Evolutionary conservation across 2,888 invertebrate species (phyloP).

Genomic region (Scelioninae gen. 2): DNA sequence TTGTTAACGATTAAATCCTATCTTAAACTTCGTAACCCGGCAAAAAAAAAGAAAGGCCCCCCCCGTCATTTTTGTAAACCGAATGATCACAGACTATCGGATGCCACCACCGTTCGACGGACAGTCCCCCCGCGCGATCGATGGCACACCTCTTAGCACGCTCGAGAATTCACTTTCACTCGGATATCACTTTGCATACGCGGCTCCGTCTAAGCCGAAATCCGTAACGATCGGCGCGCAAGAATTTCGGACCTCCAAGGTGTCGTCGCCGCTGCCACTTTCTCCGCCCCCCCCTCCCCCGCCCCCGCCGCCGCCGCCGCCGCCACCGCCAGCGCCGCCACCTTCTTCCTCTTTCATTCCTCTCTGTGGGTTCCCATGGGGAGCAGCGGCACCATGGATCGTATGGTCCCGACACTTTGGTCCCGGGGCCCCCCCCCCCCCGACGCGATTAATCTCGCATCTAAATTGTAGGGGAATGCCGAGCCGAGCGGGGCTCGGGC

Average conservation of each 20-base stretch:
- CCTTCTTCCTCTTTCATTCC: constrained; percentile 54
- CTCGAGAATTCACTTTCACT: constrained; percentile 67
- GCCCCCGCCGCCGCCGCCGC: constrained; percentile 59
- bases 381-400: constrained; percentile 20
- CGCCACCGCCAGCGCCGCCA: too few relatives aligned
- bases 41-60: too few relatives aligned
- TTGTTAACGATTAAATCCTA: constrained; percentile 46
- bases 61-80: background rate
- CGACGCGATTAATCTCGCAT: too few relatives aligned
- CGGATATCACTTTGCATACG: constrained; percentile 52
- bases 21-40: constrained; percentile 8
- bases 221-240: constrained; percentile 40
- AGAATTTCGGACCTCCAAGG: constrained; percentile 21
- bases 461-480: too few relatives aligned
- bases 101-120: constrained; percentile 39
- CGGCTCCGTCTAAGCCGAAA: constrained; percentile 41
- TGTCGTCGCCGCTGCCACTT: constrained; percentile 53
- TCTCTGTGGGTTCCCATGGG: constrained; percentile 38
- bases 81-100: constrained; percentile 53
- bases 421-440: too few relatives aligned
- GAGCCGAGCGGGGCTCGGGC: too few relatives aligned
- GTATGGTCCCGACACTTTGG: background rate
- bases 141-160: constrained; percentile 58
- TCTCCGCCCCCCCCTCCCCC: constrained; percentile 61
- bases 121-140: constrained; percentile 34